A percentile compares a stretch with the other conserved stretches of the same genome.
These are phyloP conservation scores for Meiosimyza platycephala DNA, from an alignment of 2,888 invertebrate species.

Conservation along the genomic window DNA sequence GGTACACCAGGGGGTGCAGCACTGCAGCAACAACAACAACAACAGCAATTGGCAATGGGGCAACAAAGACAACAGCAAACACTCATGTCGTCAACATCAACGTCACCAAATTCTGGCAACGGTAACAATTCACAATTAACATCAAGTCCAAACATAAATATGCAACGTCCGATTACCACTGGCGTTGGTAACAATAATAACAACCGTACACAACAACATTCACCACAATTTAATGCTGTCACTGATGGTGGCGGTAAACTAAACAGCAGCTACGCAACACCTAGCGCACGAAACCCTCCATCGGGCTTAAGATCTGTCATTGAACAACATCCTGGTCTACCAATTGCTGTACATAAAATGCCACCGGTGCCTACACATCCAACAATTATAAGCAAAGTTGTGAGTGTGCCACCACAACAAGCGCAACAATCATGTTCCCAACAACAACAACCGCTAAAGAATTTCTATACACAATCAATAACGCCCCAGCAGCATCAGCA, in stretches of 20 bases:
- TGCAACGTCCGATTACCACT: slow-evolving; percentile 44
- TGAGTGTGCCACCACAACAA: slow-evolving; percentile 61
- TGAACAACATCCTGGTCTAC: slow-evolving; percentile 50
- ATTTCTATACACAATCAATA: slow-evolving; percentile 40
- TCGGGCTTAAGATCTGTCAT: slow-evolving; percentile 63
- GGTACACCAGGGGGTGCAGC: slow-evolving; percentile 35
- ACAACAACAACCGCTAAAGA: slow-evolving; percentile 38
- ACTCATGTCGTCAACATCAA: slow-evolving; percentile 47
- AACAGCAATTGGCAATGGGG: slow-evolving; percentile 38
- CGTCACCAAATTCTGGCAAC: slow-evolving; percentile 1
- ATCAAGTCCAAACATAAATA: slow-evolving; percentile 53
- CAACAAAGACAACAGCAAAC: slow-evolving; percentile 43
- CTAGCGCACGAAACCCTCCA: slow-evolving; percentile 43
- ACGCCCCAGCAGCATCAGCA: slow-evolving; percentile 47
- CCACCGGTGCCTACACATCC: slow-evolving; percentile 57
- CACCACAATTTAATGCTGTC: slow-evolving; percentile 51
- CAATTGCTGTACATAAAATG: slow-evolving; percentile 58
- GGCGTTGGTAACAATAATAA: slow-evolving; percentile 53
- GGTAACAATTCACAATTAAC: slow-evolving; percentile 61
- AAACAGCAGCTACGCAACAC: slow-evolving; percentile 46
- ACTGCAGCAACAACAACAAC: slow-evolving; percentile 36
- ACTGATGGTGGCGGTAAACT: slow-evolving; percentile 59
- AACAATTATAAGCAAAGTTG: slow-evolving; percentile 63
- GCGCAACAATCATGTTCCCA: slow-evolving; percentile 55
- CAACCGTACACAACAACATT: slow-evolving; percentile 46